Evolutionary conservation across 2,797 vertebrate species (phyloP), one percentile per base, ranked within the genome.

Genomic region (Heliangelus exortis): DNA sequence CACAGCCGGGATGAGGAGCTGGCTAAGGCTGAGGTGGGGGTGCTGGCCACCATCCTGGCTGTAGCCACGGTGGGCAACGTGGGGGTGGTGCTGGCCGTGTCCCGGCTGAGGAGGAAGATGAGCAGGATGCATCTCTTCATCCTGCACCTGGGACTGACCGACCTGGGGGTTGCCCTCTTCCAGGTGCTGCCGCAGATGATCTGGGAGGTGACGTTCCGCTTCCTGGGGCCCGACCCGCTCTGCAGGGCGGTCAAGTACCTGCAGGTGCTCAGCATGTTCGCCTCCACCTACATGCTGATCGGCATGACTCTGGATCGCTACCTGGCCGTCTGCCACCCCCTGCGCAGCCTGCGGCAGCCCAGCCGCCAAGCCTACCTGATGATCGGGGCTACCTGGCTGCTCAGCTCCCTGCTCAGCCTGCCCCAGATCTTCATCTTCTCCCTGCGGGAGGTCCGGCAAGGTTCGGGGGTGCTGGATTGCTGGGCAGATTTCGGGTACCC

Each of bases 181-280:
- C 99, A 99, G 97, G 99, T 99, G 87, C 97, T 99, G 89, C 99
- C 99, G 3, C 99, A 99, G 98, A 98, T 99, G 85, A 97, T 99
- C 81, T 99, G 99, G 99, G 99, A 99, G 94, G 98, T 99, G 96
- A 99, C 99, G 3, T 99, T 98, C 87, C 98, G 97, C 65, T 99
- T 99, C 97, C 97, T 98, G 96, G 99, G 99, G 31, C 98, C 99
- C 0, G 99, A 99, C 92, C 68, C 98, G 0, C 98, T 99, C 71
- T 99, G 99, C 97, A 98, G 98, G 61, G 96, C 97, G 2, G 94
- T 99, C 94, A 99, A 99, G 96, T 99, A 99, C 97, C 98, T 99
- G 97, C 99, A 99, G 97, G 98, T 98, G 78, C 98, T 99, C 91
- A 99, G 99, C 95, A 99, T 99, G 99, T 99, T 99, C 54, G 98